Conservation (phyloP, 1,140 invertebrate species). For the Scaptomyza graminum region DNA sequence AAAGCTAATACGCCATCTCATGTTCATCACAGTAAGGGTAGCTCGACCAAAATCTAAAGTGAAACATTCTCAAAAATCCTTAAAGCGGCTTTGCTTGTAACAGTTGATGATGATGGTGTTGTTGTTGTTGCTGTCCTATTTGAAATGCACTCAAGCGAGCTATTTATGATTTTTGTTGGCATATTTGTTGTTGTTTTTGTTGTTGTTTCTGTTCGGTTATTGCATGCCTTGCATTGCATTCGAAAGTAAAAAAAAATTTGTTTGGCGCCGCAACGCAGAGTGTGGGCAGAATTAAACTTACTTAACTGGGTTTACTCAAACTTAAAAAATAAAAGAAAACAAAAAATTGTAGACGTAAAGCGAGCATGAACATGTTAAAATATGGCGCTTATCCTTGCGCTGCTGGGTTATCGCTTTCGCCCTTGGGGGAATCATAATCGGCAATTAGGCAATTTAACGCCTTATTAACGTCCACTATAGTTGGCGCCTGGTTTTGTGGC, state of each 20-base stretch:
- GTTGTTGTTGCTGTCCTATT: slow-evolving; percentile 22
- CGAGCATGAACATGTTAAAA: slow-evolving; percentile 31
- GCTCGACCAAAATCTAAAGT: slow-evolving; percentile 17
- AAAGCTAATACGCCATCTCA: neutral
- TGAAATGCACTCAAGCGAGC: slow-evolving; percentile 52
- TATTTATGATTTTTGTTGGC: slow-evolving; percentile 39
- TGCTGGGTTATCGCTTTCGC: slow-evolving; percentile 17
- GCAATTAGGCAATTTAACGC: slow-evolving; percentile 76
- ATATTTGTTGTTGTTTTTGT: slow-evolving; percentile 8
- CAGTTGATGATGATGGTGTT: slow-evolving; percentile 17
- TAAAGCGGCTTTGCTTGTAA: slow-evolving; percentile 42
- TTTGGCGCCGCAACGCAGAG: slow-evolving; percentile 19
- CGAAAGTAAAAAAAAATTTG: slow-evolving; percentile 49
- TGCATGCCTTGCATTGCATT: slow-evolving; percentile 57
- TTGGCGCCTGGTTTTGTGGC: slow-evolving; percentile 3
- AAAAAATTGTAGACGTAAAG: neutral
- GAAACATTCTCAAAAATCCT: slow-evolving; percentile 51
- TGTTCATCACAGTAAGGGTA: neutral
- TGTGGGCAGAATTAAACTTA: slow-evolving; percentile 10
- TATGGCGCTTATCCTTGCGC: slow-evolving; percentile 29
- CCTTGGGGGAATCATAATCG: slow-evolving; percentile 53
- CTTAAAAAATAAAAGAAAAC: no score
- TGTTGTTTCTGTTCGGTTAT: slow-evolving; percentile 39
- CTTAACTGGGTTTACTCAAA: slow-evolving; percentile 3
- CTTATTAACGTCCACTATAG: slow-evolving; percentile 69